Conservation (phyloP, 2,113 vertebrate species). For the Syrrhaptes paradoxus region DNA sequence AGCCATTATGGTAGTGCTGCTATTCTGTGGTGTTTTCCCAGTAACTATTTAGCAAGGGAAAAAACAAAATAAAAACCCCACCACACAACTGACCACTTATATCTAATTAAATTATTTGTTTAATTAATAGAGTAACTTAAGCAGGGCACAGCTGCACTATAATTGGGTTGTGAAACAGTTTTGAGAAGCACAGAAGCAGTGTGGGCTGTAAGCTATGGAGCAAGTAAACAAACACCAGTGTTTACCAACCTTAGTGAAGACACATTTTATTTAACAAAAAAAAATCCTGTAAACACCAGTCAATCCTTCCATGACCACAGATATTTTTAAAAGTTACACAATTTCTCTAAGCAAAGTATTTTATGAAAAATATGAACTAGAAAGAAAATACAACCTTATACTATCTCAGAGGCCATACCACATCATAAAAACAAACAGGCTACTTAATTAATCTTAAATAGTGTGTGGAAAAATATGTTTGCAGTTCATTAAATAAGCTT, state of each 20-base stretch:
- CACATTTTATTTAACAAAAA: neutral
- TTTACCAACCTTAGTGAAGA: neutral
- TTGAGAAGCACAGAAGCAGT: neutral
- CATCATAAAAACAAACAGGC: neutral
- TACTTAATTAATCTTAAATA: neutral
- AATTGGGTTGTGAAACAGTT: slow-evolving; percentile 24
- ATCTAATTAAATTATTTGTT: neutral
- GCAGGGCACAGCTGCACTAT: neutral
- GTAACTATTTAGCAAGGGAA: neutral
- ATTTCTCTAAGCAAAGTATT: neutral
- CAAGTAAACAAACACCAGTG: neutral
- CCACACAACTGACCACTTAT: neutral
- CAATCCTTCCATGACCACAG: neutral
- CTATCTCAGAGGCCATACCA: neutral
- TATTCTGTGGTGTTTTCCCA: neutral
- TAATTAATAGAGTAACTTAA: slow-evolving; percentile 2
- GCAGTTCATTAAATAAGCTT: neutral
- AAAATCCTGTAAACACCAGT: neutral
- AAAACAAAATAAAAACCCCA: neutral
- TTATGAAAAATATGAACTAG: neutral
- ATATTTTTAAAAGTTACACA: neutral
- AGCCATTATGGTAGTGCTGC: neutral
- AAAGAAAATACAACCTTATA: neutral
- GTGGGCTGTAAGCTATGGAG: neutral
- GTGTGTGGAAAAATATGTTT: neutral